Evolutionary conservation across 30 jellyfish, hydroid and myxozoan species (phyloP).

Genomic region (Turritopsis rubra): DNA sequence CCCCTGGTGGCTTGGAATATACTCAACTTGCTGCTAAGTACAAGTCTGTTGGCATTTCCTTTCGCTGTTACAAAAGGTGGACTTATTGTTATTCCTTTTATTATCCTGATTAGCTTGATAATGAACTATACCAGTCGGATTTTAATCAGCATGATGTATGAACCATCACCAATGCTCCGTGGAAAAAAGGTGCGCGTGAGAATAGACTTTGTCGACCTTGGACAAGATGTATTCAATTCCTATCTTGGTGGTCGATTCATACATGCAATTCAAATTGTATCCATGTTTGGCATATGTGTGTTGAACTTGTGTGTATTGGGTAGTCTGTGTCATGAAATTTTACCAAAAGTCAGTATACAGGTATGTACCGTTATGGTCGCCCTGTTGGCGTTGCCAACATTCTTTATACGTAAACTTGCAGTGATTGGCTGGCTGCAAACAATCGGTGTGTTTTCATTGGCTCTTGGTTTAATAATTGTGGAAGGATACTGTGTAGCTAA

Average conservation of each 20-base stretch:
- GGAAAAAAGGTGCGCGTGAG: conserved; percentile 30
- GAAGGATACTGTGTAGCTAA: conserved; percentile 61
- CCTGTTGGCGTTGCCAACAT: conserved; percentile 71
- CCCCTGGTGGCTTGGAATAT: conserved; percentile 73
- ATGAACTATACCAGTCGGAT: conserved; percentile 65
- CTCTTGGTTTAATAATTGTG: conserved; percentile 49
- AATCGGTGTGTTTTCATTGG: conserved; percentile 58
- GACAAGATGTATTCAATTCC: conserved; percentile 55
- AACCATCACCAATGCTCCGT: conserved; percentile 18
- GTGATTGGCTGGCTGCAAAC: conserved; percentile 87
- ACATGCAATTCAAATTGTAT: conserved; percentile 46
- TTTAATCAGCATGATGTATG: conserved; percentile 67
- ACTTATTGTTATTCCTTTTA: conserved; percentile 37
- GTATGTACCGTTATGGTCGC: conserved; percentile 85
- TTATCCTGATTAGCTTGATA: conserved; percentile 43
- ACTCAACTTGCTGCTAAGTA: conserved; percentile 54
- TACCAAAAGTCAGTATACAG: conserved; percentile 42
- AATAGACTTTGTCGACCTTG: conserved; percentile 64
- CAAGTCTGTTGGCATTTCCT: conserved; percentile 74
- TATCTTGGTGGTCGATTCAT: conserved; percentile 48
- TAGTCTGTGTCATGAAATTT: conserved; percentile 53
- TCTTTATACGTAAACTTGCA: conserved; percentile 54
- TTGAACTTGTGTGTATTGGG: conserved; percentile 81
- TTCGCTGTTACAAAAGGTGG: conserved; percentile 77
- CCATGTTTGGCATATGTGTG: conserved; percentile 69